Base-by-base conservation (phyloP, 2,888 invertebrate species). In the Pemphredon lugubris region DNA sequence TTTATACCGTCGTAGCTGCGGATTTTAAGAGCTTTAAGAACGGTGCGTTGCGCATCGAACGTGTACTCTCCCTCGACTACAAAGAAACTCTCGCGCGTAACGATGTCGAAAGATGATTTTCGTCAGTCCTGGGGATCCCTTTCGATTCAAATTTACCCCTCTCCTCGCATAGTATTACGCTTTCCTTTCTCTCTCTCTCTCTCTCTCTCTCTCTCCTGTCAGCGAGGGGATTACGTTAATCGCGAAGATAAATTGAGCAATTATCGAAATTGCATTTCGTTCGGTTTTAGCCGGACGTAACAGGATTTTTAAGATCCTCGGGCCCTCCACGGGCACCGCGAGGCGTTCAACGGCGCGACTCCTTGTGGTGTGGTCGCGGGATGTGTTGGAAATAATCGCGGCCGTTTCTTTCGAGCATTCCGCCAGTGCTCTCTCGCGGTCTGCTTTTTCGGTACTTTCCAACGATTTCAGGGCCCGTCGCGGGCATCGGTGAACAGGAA, bases 401-500 rank as follows among this genome's bases (percentile, higher is more conserved):
- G 40, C 59, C 59, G 69, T 73, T 75, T 67, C 67, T 79, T 79
- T 64, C 64, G 64, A 47, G 59, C 77, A 63, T 71, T 68, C 78
- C 71, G 58, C 7, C 34, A 40, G 47, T 44, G 63, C 60, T 51
- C 48, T 53, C 26, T 55, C 71, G 78, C 69, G 80, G 75, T 73
- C 72, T 73, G 78, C 73, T 77, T 84, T 83, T 84, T 82, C 81
- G 81, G 77, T 77, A 75, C 81, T 79, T 75, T 75, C 69, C 76
- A 70, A 79, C 79, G 81, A 84, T 84, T 81, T 81, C 79, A 75
- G 81, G 72, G 77, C 61, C 66, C 64, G 63, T 54, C 63, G 72
- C 63, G 59, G 70, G 72, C 77, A 82, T 77, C 81, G 84, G 72
- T 73, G 81, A 86, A 88, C 88, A 88, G 86, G 83, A 83, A 88